phyloP scores from a whole-genome alignment of 2,113 vertebrate genomes.

The Formicarius rufipectus region DNA sequence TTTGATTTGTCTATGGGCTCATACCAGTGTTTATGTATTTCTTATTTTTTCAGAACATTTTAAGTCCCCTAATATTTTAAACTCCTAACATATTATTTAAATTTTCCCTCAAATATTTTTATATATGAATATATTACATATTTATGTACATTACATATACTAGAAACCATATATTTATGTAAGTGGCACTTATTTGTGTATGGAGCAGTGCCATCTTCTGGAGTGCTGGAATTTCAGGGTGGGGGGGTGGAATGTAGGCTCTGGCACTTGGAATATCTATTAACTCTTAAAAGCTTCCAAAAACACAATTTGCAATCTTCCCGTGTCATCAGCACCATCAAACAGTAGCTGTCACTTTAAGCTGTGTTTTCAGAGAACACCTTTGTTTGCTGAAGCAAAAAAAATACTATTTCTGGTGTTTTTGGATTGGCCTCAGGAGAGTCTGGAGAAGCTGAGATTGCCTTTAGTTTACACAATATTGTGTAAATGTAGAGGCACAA shows the following conservation, averaged over 20 bases:
- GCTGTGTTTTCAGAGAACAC: background rate
- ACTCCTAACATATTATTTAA: background rate
- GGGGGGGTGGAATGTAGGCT: background rate
- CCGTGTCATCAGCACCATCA: background rate
- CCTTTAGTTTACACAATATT: background rate
- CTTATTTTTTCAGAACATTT: background rate
- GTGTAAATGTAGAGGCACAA: background rate
- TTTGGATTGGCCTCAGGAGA: background rate
- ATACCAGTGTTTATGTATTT: background rate
- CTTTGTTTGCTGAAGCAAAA: background rate
- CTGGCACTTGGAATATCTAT: background rate
- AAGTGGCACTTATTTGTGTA: fast-evolving
- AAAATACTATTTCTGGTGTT: background rate
- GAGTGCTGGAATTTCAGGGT: background rate
- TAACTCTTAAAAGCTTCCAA: background rate
- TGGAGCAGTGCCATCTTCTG: too few relatives aligned
- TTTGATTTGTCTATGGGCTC: background rate
- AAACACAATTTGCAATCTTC: background rate
- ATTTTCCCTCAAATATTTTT: background rate
- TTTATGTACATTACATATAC: background rate
- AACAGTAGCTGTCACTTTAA: background rate
- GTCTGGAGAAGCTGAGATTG: background rate
- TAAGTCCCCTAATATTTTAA: background rate
- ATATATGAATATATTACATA: background rate
- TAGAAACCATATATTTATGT: background rate